These are phyloP conservation scores for Hirundo rustica DNA, from an alignment of 2,797 vertebrate genomes.

Conservation along the genomic window DNA sequence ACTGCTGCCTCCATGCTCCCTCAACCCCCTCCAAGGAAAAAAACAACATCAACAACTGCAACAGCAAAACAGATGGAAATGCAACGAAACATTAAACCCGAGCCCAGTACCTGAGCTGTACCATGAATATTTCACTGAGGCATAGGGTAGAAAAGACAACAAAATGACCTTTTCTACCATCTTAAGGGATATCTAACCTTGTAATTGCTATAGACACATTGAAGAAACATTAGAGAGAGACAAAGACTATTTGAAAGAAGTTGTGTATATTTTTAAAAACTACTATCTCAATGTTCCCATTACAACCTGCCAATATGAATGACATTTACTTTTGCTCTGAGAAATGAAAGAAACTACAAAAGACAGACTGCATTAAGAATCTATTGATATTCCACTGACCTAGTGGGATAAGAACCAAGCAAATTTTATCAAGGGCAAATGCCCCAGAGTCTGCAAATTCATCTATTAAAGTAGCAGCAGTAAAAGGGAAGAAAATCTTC, in stretches of 20 bases:
- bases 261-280: slow-evolving; percentile 28
- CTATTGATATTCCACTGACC: slow-evolving; percentile 68
- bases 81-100: slow-evolving; percentile 58
- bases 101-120: neutral
- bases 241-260: neutral
- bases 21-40: neutral
- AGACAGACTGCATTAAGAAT: slow-evolving; percentile 52
- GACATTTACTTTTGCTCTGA: slow-evolving; percentile 50
- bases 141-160: slow-evolving; percentile 14
- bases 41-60: neutral
- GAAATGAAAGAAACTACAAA: slow-evolving; percentile 49
- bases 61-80: slow-evolving; percentile 19
- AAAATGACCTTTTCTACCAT: slow-evolving; percentile 27
- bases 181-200: slow-evolving; percentile 3
- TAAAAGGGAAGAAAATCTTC: neutral
- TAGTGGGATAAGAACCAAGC: slow-evolving; percentile 30
- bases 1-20: neutral
- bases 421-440: slow-evolving; percentile 58
- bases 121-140: slow-evolving; percentile 45
- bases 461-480: slow-evolving; percentile 18
- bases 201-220: neutral
- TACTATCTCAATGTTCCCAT: slow-evolving; percentile 44
- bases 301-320: slow-evolving; percentile 61
- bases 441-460: slow-evolving; percentile 6
- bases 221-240: neutral